phyloP scores from a whole-genome alignment of 2,797 vertebrate species.

The Melanotaenia maccullochi region DNA sequence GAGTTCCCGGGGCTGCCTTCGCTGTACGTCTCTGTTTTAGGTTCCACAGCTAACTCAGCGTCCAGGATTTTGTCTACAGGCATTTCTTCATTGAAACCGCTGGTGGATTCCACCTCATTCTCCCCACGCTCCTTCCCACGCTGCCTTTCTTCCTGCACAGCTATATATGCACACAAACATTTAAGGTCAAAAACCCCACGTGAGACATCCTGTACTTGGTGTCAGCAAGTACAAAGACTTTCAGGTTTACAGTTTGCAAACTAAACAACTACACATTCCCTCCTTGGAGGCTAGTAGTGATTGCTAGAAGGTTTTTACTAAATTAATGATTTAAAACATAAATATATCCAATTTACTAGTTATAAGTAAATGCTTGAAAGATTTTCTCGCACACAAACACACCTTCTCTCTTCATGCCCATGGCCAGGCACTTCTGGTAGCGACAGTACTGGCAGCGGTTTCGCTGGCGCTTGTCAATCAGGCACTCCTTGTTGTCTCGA shows the following conservation, averaged over 20 bases:
- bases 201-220: not conserved
- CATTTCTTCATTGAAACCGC: constrained; percentile 91
- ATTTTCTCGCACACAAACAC: constrained; percentile 44
- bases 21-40: constrained; percentile 90
- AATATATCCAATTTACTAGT: no score
- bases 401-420: constrained; percentile 99
- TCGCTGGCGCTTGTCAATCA: constrained; percentile 95
- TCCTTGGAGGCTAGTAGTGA: not conserved
- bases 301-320: no score
- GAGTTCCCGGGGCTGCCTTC: constrained; percentile 88
- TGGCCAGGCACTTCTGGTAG: constrained; percentile 94
- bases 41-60: constrained; percentile 94
- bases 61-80: constrained; percentile 97
- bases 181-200: constrained; percentile 11
- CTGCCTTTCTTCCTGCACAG: constrained; percentile 97
- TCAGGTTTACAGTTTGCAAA: not conserved
- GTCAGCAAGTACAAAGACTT: constrained; percentile 1
- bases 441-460: constrained; percentile 97
- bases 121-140: constrained; percentile 92
- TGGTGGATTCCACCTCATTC: constrained; percentile 88
- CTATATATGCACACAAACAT: constrained; percentile 69
- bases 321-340: no score
- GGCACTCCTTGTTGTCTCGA: constrained; percentile 93
- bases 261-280: not conserved
- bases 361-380: not conserved